A percentile compares a stretch with the other conserved stretches of the same genome.
Evolutionary conservation across 2,113 vertebrate genomes (phyloP).

Genomic region (Setophaga kirtlandii): DNA sequence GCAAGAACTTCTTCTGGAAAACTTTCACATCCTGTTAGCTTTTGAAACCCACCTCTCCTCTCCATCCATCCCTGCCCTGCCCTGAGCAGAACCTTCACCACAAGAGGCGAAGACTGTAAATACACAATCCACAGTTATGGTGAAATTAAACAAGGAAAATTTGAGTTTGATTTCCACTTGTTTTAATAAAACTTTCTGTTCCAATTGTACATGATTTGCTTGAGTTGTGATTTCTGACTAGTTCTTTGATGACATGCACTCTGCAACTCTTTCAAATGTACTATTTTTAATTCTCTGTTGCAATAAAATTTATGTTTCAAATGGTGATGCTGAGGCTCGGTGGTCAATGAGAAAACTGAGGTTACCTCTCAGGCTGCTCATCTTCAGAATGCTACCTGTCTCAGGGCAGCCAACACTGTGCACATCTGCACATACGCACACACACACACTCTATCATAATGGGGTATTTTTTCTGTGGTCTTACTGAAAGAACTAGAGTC

Average conservation of each 20-base stretch:
- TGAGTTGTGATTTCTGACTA: constrained; percentile 71
- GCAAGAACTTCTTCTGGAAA: constrained; percentile 99
- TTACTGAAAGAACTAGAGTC: background rate
- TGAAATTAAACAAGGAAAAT: constrained; percentile 70
- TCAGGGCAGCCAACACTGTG: background rate
- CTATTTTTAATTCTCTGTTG: constrained; percentile 80
- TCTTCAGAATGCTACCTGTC: background rate
- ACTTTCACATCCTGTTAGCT: constrained; percentile 98
- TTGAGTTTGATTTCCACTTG: constrained; percentile 71
- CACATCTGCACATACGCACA: accelerated
- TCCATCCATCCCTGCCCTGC: background rate
- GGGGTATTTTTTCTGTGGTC: background rate
- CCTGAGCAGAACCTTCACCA: constrained; percentile 64
- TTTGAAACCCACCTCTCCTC: background rate
- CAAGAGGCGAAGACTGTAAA: constrained; percentile 80
- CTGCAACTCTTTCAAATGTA: constrained; percentile 60
- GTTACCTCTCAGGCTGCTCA: background rate
- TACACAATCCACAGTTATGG: constrained; percentile 78
- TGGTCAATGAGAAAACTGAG: constrained; percentile 50
- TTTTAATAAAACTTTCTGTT: constrained; percentile 75
- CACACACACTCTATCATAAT: background rate
- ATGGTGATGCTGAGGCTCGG: constrained; percentile 21
- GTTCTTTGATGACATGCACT: constrained; percentile 41
- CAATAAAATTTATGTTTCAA: constrained; percentile 83
- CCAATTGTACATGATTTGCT: constrained; percentile 69